These are phyloP conservation scores for Reticulitermes speratus DNA, from an alignment of 1,140 invertebrate genomes.

Conservation along the genomic window DNA sequence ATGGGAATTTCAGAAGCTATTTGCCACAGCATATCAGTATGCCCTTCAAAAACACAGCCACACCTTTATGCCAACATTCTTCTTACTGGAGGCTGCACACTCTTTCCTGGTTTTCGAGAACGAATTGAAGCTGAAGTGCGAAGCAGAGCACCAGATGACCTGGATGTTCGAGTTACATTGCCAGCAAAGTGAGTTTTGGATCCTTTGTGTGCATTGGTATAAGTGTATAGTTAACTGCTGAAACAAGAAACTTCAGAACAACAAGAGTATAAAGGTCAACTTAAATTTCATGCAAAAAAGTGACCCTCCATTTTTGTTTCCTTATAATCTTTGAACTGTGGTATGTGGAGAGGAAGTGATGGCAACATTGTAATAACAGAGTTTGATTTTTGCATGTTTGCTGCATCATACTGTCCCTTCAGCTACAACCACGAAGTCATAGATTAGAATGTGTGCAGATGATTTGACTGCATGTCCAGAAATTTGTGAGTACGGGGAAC, in stretches of 20 bases:
- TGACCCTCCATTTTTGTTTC: too few relatives aligned
- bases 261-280: not conserved
- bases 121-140: slow-evolving; percentile 79
- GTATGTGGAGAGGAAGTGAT: too few relatives aligned
- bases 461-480: too few relatives aligned
- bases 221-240: not conserved
- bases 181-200: slow-evolving; percentile 61
- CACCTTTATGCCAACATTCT: slow-evolving; percentile 87
- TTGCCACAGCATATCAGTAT: slow-evolving; percentile 67
- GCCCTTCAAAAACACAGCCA: slow-evolving; percentile 76
- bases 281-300: not conserved
- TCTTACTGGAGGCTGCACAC: slow-evolving; percentile 85
- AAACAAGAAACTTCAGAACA: too few relatives aligned
- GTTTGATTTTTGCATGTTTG: too few relatives aligned
- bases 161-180: slow-evolving; percentile 68
- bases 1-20: slow-evolving; percentile 94
- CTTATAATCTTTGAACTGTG: too few relatives aligned
- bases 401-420: too few relatives aligned
- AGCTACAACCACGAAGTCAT: too few relatives aligned
- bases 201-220: not conserved
- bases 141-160: slow-evolving; percentile 72
- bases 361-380: too few relatives aligned
- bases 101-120: slow-evolving; percentile 82
- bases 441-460: too few relatives aligned
- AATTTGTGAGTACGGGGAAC: too few relatives aligned